phyloP scores from a whole-genome alignment of 2,113 vertebrate genomes.

The Peromyscus maniculatus region DNA sequence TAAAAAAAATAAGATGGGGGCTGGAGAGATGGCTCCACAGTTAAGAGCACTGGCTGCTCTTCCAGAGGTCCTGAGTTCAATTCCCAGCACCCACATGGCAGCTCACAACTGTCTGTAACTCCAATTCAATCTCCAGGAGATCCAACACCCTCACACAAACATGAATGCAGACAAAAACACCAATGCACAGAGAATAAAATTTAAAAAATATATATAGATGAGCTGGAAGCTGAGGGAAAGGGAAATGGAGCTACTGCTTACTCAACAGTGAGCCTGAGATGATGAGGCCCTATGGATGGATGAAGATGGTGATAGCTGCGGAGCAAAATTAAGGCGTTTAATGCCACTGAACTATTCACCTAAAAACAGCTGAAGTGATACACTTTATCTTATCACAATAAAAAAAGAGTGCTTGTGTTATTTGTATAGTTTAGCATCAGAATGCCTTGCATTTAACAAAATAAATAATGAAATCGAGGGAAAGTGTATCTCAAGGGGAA shows the following conservation, averaged over 20 bases:
- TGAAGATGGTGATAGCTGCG: too few relatives aligned
- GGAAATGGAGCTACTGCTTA: neutral
- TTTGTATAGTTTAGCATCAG: slow-evolving; percentile 30
- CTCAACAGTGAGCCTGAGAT: neutral
- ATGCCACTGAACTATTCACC: neutral
- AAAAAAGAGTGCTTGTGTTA: neutral
- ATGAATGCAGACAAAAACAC: neutral
- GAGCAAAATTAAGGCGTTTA: neutral
- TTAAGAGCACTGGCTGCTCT: too few relatives aligned
- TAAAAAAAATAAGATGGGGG: neutral
- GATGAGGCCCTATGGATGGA: neutral
- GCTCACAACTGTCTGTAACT: too few relatives aligned
- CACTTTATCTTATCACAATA: neutral
- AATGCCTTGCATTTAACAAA: neutral
- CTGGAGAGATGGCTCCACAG: neutral
- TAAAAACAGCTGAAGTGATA: neutral
- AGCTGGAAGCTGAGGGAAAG: neutral
- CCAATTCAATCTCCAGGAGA: too few relatives aligned
- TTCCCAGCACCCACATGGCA: too few relatives aligned
- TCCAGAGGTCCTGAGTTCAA: too few relatives aligned
- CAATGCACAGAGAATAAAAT: neutral
- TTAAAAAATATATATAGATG: neutral
- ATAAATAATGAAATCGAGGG: neutral
- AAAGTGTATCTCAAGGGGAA: neutral
- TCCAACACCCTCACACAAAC: too few relatives aligned